Evolutionary conservation across 2,797 vertebrate genomes (phyloP).

Genomic region (Hippocampus kuda): DNA sequence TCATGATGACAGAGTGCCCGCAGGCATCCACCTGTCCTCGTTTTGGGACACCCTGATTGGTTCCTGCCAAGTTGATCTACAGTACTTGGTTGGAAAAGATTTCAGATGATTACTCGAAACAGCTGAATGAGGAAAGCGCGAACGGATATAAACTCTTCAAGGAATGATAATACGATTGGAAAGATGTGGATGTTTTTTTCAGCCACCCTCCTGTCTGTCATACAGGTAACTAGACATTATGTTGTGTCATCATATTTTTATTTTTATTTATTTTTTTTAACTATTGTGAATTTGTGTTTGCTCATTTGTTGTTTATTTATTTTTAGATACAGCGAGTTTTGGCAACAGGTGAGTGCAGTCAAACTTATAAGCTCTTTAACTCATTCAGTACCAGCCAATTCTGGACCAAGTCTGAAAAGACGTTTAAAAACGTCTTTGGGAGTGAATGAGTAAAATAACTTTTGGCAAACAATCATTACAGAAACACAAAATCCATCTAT

Average conservation of each 20-base stretch:
- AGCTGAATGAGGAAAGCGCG: constrained; percentile 17
- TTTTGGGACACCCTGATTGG: constrained; percentile 65
- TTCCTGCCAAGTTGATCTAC: constrained; percentile 47
- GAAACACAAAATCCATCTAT: background rate
- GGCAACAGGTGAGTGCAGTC: constrained; percentile 41
- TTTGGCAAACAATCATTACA: background rate
- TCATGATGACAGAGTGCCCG: constrained; percentile 56
- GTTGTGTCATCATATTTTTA: background rate
- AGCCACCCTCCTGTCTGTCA: constrained; percentile 47
- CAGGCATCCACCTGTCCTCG: constrained; percentile 58
- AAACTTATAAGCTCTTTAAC: background rate
- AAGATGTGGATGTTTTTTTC: constrained; percentile 49
- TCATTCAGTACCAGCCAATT: too few species aligned
- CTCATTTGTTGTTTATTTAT: background rate
- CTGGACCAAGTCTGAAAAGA: too few species aligned
- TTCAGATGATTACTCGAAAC: constrained; percentile 39
- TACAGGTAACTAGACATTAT: constrained; percentile 59
- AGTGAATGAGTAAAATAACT: too few species aligned
- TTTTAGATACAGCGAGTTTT: constrained; percentile 46
- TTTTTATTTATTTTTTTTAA: background rate
- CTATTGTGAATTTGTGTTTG: background rate
- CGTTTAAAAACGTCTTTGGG: too few species aligned
- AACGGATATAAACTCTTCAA: constrained; percentile 37
- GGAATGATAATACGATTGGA: constrained; percentile 30
- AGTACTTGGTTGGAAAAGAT: constrained; percentile 24